Conservation (phyloP, 2,113 vertebrate species). For the Passer montanus region DNA sequence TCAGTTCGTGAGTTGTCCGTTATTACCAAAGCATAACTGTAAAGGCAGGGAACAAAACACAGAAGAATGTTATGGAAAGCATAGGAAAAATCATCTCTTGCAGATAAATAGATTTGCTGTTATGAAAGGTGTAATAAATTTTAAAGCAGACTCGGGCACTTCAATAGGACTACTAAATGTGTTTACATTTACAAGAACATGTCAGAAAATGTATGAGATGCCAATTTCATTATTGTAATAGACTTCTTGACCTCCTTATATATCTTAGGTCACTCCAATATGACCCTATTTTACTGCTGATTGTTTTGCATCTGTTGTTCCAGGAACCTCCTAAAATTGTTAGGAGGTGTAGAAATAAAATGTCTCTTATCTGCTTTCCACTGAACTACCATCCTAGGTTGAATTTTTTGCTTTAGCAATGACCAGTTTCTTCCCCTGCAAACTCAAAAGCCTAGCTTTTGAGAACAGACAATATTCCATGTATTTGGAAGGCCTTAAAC, state of each 20-base stretch:
- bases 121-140: background rate
- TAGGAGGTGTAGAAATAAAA: background rate
- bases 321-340: background rate
- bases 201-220: background rate
- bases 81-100: background rate
- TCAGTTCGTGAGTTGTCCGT: background rate
- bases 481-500: background rate
- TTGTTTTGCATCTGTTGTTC: background rate
- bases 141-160: background rate
- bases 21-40: background rate
- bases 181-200: background rate
- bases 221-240: background rate
- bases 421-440: background rate
- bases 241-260: background rate
- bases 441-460: background rate
- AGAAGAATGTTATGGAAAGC: background rate
- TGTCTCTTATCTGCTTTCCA: background rate
- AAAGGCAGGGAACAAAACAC: background rate
- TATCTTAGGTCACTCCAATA: background rate
- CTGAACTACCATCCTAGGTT: background rate
- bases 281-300: background rate
- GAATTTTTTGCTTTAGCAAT: background rate
- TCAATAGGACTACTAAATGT: background rate
- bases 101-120: background rate
- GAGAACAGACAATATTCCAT: background rate